Conservation (phyloP, 2,113 vertebrate species). For the Corythoichthys haematopterus region DNA sequence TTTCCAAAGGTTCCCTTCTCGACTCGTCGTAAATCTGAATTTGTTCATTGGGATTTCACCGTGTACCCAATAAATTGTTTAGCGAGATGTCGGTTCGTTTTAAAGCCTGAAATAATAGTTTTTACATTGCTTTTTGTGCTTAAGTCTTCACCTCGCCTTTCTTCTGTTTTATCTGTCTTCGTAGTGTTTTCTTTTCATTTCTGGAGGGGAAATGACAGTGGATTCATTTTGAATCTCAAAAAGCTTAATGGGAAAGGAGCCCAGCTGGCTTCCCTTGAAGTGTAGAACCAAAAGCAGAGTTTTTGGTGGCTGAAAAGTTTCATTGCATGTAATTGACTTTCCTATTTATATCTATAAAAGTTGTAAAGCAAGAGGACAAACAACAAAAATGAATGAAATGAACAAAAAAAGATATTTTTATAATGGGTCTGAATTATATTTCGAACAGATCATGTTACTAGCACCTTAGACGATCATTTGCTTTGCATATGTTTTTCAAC, state of each 20-base stretch:
- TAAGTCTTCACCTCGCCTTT: background rate
- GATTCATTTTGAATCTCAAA: constrained; percentile 41
- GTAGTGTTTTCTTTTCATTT: constrained; percentile 52
- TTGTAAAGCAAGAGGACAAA: too few species aligned
- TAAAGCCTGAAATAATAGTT: background rate
- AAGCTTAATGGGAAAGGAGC: constrained; percentile 31
- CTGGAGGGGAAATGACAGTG: constrained; percentile 47
- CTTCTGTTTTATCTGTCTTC: background rate
- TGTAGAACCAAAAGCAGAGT: background rate
- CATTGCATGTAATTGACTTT: too few species aligned
- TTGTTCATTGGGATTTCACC: background rate
- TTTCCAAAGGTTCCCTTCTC: background rate
- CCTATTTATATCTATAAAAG: too few species aligned
- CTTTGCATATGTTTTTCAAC: too few species aligned
- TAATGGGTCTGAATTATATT: too few species aligned
- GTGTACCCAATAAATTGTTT: background rate
- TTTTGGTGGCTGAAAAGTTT: too few species aligned
- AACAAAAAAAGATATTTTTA: too few species aligned
- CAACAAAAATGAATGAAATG: too few species aligned
- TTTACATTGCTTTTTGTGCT: background rate
- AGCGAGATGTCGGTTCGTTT: background rate
- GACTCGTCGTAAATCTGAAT: constrained; percentile 1
- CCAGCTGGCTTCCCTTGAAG: background rate
- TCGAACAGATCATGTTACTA: too few species aligned
- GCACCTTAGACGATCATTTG: too few species aligned